Evolutionary conservation across 1,140 invertebrate species (phyloP), one percentile per base, ranked within the genome.

Genomic region (Conus ventricosus): DNA sequence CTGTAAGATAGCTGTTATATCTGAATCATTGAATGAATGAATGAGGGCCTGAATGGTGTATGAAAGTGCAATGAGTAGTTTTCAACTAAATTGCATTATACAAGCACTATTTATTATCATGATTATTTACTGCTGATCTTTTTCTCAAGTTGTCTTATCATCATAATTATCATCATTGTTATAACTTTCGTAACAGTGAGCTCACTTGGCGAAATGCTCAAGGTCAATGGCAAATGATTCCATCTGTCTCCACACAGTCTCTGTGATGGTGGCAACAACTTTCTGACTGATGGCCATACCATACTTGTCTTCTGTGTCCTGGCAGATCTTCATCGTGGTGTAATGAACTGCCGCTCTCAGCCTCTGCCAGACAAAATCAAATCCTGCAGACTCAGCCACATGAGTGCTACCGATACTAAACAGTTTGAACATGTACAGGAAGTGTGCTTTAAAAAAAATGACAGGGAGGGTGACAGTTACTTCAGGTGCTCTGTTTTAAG

Each of bases 201-300:
- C 81, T 39, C 90, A 92, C 92, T 90, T 93, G 23, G 92, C 92
- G 91, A 93, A 93, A 25, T 87, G 25, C 88, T 92, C 92, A 17
- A 92, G 81, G 89, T 93, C 92, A 39, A 86, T 57, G 5, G 90
- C 88, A 88, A 91, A 87, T 7, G 89, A 87, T 80, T 91, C 84
- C 60, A 85, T 84, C 51, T 92, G 90, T 88, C 82, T 89, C 90
- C 91, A 93, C 53, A 91, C 81, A n/a, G 91, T 89, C 76, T 93
- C 91, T 54, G 92, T 87, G 54, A 93, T 89, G 25, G 89, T 87
- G 15, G 90, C 91, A 15, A 92, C 88, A 11, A 89, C 81, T 55
- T 90, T 87, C 87, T 87, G 91, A 27, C 57, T 89, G n/a, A 90
- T 89, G 1, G 81, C 71, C 4, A 90, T 67, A 39, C 91, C 88